Percentiles rank a stretch among this genome's conserved stretches.
Conservation (phyloP, 2,888 invertebrate genomes). For the Pseudococcus longispinus region DNA sequence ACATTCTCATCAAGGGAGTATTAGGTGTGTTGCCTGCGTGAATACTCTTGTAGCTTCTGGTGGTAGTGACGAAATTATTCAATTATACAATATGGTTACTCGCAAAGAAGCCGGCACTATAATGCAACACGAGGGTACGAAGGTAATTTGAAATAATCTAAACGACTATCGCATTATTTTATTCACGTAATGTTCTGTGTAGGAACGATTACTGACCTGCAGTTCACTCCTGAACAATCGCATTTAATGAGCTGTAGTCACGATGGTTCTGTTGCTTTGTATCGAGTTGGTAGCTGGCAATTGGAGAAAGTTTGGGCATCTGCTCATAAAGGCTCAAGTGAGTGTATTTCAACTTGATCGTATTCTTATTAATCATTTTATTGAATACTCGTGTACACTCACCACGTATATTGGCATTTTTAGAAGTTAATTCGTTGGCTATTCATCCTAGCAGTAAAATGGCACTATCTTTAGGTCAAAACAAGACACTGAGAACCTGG, state of each 20-base stretch:
- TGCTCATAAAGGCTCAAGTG: slow-evolving; percentile 72
- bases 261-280: slow-evolving; percentile 84
- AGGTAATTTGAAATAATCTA: neutral
- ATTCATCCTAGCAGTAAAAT: slow-evolving; percentile 90
- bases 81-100: slow-evolving; percentile 80
- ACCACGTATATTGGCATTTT: slow-evolving; percentile 58
- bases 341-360: too few species aligned
- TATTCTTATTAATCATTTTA: neutral
- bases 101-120: slow-evolving; percentile 81
- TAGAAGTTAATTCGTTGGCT: slow-evolving; percentile 75
- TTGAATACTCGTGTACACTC: neutral
- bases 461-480: slow-evolving; percentile 84
- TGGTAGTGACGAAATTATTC: slow-evolving; percentile 87
- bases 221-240: slow-evolving; percentile 77
- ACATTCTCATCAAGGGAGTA: slow-evolving; percentile 82
- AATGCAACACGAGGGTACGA: slow-evolving; percentile 77
- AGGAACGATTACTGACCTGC: slow-evolving; percentile 78
- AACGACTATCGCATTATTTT: neutral
- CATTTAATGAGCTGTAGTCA: slow-evolving; percentile 84
- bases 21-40: slow-evolving; percentile 75
- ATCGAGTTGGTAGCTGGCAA: slow-evolving; percentile 84
- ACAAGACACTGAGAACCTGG: slow-evolving; percentile 88
- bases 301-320: slow-evolving; percentile 81
- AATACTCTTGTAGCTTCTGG: slow-evolving; percentile 83
- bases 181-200: neutral